Percentiles rank a stretch among this genome's conserved stretches.
These are phyloP conservation scores for Chrysotoxum bicinctum DNA, from an alignment of 2,888 invertebrate species.

Conservation along the genomic window DNA sequence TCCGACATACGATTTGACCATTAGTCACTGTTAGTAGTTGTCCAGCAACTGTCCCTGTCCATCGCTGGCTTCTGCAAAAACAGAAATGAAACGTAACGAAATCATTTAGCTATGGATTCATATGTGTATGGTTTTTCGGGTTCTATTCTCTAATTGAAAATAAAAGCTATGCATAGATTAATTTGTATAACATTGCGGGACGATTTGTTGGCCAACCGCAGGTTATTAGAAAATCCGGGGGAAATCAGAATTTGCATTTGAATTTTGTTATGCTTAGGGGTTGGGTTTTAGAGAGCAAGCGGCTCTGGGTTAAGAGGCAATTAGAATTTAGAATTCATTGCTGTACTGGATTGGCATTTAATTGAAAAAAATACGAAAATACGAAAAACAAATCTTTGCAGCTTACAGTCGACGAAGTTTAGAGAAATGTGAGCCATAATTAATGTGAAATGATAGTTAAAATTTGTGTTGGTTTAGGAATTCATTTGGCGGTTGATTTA, in stretches of 20 bases:
- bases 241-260: slow-evolving; percentile 34
- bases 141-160: slow-evolving; percentile 64
- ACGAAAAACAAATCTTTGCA: not conserved
- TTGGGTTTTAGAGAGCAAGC: not conserved
- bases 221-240: slow-evolving; percentile 53
- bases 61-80: too few relatives aligned
- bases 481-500: slow-evolving; percentile 4
- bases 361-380: slow-evolving; percentile 13
- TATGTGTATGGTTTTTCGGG: not conserved
- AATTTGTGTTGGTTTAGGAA: slow-evolving; percentile 31
- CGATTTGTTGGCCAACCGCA: slow-evolving; percentile 50
- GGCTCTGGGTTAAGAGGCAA: slow-evolving; percentile 46
- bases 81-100: slow-evolving; percentile 41
- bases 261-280: slow-evolving; percentile 14
- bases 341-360: slow-evolving; percentile 31
- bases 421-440: slow-evolving; percentile 24
- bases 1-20: slow-evolving; percentile 21
- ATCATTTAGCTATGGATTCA: slow-evolving; percentile 17
- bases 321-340: slow-evolving; percentile 43
- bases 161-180: slow-evolving; percentile 69
- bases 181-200: slow-evolving; percentile 62
- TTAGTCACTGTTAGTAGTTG: slow-evolving; percentile 55
- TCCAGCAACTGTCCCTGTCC: slow-evolving; percentile 48
- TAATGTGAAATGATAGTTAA: slow-evolving; percentile 25
- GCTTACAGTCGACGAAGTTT: not conserved